phyloP scores from a whole-genome alignment of 2,113 vertebrate genomes.

The Scytalopus superciliaris region DNA sequence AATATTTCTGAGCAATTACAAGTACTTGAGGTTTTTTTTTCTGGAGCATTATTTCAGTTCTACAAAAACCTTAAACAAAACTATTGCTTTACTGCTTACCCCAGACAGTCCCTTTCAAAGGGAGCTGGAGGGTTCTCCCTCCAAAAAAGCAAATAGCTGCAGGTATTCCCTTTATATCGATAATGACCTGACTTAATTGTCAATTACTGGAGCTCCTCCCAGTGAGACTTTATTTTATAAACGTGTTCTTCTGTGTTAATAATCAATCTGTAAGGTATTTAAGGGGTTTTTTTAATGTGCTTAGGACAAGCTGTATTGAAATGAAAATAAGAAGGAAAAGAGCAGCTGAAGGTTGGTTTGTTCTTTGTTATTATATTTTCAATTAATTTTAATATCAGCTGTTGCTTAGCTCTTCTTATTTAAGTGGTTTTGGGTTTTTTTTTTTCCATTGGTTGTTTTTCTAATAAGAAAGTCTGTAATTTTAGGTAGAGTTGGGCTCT shows the following conservation, averaged over 20 bases:
- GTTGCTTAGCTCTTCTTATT: fast-evolving
- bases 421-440: fast-evolving
- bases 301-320: background rate
- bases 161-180: background rate
- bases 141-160: fast-evolving
- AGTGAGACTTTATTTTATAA: background rate
- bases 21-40: fast-evolving
- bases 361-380: fast-evolving
- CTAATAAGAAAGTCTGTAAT: fast-evolving
- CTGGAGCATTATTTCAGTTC: fast-evolving
- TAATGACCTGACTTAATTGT: background rate
- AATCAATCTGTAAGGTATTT: fast-evolving
- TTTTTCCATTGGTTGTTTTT: background rate
- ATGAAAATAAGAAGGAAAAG: background rate
- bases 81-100: fast-evolving
- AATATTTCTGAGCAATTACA: fast-evolving
- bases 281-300: fast-evolving
- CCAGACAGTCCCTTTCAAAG: fast-evolving
- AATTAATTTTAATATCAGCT: fast-evolving
- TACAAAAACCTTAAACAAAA: background rate
- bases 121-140: fast-evolving
- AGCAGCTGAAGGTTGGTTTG: fast-evolving
- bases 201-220: background rate
- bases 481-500: background rate
- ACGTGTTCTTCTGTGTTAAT: background rate